Percentiles rank a stretch among this genome's conserved stretches.
Evolutionary conservation across 2,888 invertebrate species (phyloP).

Genomic region (Oscheius sp.): DNA sequence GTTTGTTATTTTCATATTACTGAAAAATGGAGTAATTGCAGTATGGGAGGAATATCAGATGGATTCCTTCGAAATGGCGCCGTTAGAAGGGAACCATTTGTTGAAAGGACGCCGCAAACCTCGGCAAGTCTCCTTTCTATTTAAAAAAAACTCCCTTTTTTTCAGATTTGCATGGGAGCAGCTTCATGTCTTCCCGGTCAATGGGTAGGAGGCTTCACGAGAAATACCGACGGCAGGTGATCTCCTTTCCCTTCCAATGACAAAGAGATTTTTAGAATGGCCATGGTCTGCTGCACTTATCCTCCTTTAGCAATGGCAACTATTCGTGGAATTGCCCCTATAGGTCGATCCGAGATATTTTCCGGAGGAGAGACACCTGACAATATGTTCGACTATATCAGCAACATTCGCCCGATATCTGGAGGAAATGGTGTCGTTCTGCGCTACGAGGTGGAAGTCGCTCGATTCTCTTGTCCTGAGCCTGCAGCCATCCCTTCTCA

Average conservation of each 20-base stretch:
- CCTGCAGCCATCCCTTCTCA: background rate
- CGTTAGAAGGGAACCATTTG: background rate
- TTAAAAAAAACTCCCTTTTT: background rate
- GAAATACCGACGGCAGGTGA: background rate
- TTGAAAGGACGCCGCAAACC: background rate
- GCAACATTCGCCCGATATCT: background rate
- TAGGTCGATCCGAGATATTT: background rate
- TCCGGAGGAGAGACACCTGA: background rate
- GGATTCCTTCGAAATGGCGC: background rate
- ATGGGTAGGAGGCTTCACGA: conserved; percentile 6
- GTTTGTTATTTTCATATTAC: too few species aligned
- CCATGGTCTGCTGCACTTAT: conserved; percentile 7
- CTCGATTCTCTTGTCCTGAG: background rate
- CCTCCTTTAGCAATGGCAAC: background rate
- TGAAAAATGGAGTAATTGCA: background rate
- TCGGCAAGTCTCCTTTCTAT: background rate
- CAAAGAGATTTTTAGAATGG: background rate
- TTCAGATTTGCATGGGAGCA: conserved; percentile 1
- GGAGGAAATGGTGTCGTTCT: background rate
- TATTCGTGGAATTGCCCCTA: background rate
- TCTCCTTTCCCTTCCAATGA: too few species aligned
- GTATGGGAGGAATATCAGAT: background rate
- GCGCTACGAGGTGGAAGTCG: background rate
- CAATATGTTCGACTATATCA: background rate
- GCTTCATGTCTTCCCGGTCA: background rate